A percentile compares a stretch with the other conserved stretches of the same genome.
Conservation (phyloP, 2,888 invertebrate species). For the Andrena hattorfiana region DNA sequence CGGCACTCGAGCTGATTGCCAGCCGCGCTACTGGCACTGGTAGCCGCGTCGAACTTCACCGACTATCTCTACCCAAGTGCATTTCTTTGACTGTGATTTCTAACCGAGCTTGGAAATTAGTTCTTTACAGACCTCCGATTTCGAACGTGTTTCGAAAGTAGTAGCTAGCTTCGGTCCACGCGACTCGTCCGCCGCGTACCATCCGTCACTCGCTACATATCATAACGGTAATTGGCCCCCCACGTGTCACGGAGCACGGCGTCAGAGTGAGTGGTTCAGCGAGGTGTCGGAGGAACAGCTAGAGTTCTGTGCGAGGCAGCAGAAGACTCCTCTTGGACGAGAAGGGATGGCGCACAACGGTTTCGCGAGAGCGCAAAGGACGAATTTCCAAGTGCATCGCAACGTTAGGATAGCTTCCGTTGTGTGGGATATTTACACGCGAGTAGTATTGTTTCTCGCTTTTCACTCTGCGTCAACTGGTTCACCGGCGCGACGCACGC, state of each 20-base stretch:
- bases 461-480: slow-evolving; percentile 19
- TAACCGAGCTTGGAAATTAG: slow-evolving; percentile 59
- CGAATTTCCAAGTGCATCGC: slow-evolving; percentile 51
- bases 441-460: slow-evolving; percentile 44
- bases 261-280: not conserved
- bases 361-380: slow-evolving; percentile 22
- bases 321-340: not conserved
- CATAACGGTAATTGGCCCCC: not conserved
- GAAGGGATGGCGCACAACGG: not conserved
- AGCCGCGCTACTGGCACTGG: slow-evolving; percentile 22
- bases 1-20: not conserved
- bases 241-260: too few relatives aligned
- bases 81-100: slow-evolving; percentile 62
- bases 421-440: slow-evolving; percentile 15
- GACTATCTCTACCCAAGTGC: slow-evolving; percentile 42
- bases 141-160: slow-evolving; percentile 19
- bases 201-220: slow-evolving; percentile 33
- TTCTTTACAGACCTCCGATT: slow-evolving; percentile 41
- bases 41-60: slow-evolving; percentile 21
- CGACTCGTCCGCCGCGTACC: slow-evolving; percentile 5
- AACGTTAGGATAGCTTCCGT: slow-evolving; percentile 46
- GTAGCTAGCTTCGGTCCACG: slow-evolving; percentile 10
- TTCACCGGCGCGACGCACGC: slow-evolving; percentile 8
- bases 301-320: not conserved
- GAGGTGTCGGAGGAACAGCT: not conserved